These are phyloP conservation scores for Dryococelus australis DNA, from an alignment of 2,888 invertebrate species.

Conservation along the genomic window DNA sequence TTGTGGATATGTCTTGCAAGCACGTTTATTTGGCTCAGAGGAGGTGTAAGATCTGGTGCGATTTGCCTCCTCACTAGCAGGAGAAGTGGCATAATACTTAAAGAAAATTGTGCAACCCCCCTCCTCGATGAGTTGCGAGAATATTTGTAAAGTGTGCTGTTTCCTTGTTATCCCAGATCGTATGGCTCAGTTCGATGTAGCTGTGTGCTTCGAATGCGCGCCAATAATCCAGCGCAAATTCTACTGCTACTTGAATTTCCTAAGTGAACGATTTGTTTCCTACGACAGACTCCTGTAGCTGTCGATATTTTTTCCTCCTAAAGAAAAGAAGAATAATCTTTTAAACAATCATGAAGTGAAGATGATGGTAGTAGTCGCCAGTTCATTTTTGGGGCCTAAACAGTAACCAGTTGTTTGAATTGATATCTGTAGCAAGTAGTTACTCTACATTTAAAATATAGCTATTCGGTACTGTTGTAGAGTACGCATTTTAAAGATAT, in stretches of 20 bases:
- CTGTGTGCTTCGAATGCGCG: background rate
- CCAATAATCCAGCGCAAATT: background rate
- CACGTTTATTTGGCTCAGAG: background rate
- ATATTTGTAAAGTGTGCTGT: background rate
- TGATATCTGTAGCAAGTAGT: background rate
- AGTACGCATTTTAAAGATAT: constrained; percentile 23
- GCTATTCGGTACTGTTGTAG: constrained; percentile 24
- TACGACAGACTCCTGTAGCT: background rate
- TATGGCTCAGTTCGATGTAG: background rate
- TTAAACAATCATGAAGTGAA: background rate
- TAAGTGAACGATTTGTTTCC: background rate
- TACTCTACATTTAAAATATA: background rate
- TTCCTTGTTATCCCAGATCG: background rate
- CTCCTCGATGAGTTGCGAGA: background rate
- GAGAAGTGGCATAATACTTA: background rate
- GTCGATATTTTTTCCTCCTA: background rate
- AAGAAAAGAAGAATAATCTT: background rate
- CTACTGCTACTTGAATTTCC: background rate
- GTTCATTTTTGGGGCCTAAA: constrained; percentile 28
- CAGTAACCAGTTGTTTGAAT: background rate
- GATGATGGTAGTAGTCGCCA: constrained; percentile 11
- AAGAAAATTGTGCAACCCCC: background rate
- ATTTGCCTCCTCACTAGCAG: background rate
- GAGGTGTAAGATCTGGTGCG: background rate
- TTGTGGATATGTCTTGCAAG: background rate